Evolutionary conservation across 2,888 invertebrate species (phyloP).

Genomic region (Brenthis ino): DNA sequence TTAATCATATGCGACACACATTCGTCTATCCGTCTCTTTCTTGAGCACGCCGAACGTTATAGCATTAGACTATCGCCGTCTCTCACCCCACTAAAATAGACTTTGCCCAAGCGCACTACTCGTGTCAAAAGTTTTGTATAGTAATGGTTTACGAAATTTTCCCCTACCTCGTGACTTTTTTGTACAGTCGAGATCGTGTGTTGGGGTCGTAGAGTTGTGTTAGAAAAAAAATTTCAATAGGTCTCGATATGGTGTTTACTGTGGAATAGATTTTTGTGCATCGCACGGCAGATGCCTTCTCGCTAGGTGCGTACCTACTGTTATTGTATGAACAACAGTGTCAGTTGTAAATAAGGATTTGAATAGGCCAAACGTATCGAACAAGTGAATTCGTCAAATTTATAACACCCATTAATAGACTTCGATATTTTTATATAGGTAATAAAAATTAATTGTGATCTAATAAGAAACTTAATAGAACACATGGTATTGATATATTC

Average conservation of each 20-base stretch:
- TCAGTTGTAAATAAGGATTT: slow-evolving; percentile 83
- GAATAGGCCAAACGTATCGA: slow-evolving; percentile 80
- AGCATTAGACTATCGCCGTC: slow-evolving; percentile 62
- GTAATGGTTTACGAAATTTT: slow-evolving; percentile 81
- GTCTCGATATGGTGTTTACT: slow-evolving; percentile 67
- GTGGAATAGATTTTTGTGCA: slow-evolving; percentile 61
- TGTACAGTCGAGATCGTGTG: slow-evolving; percentile 74
- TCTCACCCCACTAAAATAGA: slow-evolving; percentile 79
- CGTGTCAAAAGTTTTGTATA: slow-evolving; percentile 82
- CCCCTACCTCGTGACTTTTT: slow-evolving; percentile 80
- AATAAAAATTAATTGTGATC: slow-evolving; percentile 53
- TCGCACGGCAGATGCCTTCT: slow-evolving; percentile 68
- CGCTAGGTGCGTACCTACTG: slow-evolving; percentile 65
- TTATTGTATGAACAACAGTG: slow-evolving; percentile 77
- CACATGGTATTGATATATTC: slow-evolving; percentile 55
- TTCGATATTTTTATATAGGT: slow-evolving; percentile 25
- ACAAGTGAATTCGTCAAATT: slow-evolving; percentile 66
- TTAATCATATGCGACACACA: slow-evolving; percentile 79
- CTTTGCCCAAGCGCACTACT: slow-evolving; percentile 81
- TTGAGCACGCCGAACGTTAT: slow-evolving; percentile 58
- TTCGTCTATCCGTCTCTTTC: slow-evolving; percentile 71
- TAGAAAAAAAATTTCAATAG: slow-evolving; percentile 63
- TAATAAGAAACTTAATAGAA: slow-evolving; percentile 68
- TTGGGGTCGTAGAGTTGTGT: slow-evolving; percentile 78
- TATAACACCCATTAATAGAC: slow-evolving; percentile 52